phyloP scores from a whole-genome alignment of 2,797 vertebrate species.

The Enteromius treurensis region DNA sequence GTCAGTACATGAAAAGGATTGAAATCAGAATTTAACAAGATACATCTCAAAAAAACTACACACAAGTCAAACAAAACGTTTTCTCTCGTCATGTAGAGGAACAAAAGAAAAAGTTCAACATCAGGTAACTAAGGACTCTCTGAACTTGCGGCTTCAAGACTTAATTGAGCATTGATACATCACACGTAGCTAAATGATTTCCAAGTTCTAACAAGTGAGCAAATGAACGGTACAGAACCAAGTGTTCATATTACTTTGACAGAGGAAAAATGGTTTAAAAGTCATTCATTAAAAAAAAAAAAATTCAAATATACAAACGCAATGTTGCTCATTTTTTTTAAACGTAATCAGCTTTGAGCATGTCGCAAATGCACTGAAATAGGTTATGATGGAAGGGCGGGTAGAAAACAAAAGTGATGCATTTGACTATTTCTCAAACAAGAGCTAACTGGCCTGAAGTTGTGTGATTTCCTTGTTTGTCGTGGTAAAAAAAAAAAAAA shows the following conservation, averaged over 20 bases:
- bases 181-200: constrained; percentile 70
- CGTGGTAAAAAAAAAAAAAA: constrained; percentile 67
- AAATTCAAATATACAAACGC: constrained; percentile 44
- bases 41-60: constrained; percentile 94
- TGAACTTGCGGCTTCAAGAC: constrained; percentile 79
- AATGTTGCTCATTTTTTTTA: constrained; percentile 29
- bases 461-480: constrained; percentile 79
- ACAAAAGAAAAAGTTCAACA: constrained; percentile 83
- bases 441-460: constrained; percentile 86
- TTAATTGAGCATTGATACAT: constrained; percentile 83
- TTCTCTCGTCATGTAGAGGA: constrained; percentile 83
- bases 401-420: constrained; percentile 72
- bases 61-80: constrained; percentile 87
- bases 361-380: constrained; percentile 38
- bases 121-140: constrained; percentile 84
- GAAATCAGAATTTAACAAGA: constrained; percentile 92
- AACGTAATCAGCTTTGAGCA: constrained; percentile 51
- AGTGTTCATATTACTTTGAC: constrained; percentile 75
- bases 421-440: constrained; percentile 88
- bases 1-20: constrained; percentile 99
- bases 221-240: constrained; percentile 83
- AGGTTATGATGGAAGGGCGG: constrained; percentile 38
- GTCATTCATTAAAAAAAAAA: constrained; percentile 72
- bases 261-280: constrained; percentile 78
- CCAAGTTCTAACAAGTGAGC: constrained; percentile 72